phyloP scores from a whole-genome alignment of 2,797 vertebrate genomes.

The Ctenochaetus hawaiiensis region DNA sequence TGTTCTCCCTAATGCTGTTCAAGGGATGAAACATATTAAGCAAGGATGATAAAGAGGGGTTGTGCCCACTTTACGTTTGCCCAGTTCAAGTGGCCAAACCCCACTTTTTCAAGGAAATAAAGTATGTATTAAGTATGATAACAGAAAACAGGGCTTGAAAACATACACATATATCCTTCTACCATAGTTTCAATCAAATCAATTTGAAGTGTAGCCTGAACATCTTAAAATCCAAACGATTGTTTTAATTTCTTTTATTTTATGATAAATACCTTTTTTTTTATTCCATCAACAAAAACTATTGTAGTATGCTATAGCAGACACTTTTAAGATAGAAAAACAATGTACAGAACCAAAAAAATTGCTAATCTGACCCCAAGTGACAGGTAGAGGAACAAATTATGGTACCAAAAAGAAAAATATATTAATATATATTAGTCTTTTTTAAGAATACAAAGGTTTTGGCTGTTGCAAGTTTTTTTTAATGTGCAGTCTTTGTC shows the following conservation, averaged over 20 bases:
- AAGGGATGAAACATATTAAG: constrained; percentile 67
- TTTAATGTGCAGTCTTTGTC: constrained; percentile 31
- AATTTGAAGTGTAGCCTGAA: constrained; percentile 39
- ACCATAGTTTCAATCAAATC: constrained; percentile 41
- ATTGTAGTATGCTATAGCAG: constrained; percentile 27
- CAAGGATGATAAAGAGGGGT: constrained; percentile 51
- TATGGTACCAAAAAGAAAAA: constrained; percentile 40
- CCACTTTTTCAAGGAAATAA: constrained; percentile 46
- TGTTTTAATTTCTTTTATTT: constrained; percentile 32
- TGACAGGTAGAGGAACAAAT: constrained; percentile 32
- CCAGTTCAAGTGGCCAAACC: constrained; percentile 51
- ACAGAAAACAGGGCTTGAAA: constrained; percentile 44
- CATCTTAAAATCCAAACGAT: constrained; percentile 25
- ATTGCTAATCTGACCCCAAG: constrained; percentile 10
- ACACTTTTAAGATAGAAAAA: constrained; percentile 43
- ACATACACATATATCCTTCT: constrained; percentile 39
- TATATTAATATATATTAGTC: constrained; percentile 16
- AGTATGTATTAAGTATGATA: constrained; percentile 51
- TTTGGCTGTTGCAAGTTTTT: constrained; percentile 55
- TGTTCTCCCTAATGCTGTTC: constrained; percentile 68
- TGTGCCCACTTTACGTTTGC: constrained; percentile 38
- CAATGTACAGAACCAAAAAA: constrained; percentile 20
- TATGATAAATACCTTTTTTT: neutral
- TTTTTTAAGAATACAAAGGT: constrained; percentile 55
- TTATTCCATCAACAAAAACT: constrained; percentile 21